Base-by-base conservation (phyloP, 2,113 vertebrate species). In the Sorex fumeus region DNA sequence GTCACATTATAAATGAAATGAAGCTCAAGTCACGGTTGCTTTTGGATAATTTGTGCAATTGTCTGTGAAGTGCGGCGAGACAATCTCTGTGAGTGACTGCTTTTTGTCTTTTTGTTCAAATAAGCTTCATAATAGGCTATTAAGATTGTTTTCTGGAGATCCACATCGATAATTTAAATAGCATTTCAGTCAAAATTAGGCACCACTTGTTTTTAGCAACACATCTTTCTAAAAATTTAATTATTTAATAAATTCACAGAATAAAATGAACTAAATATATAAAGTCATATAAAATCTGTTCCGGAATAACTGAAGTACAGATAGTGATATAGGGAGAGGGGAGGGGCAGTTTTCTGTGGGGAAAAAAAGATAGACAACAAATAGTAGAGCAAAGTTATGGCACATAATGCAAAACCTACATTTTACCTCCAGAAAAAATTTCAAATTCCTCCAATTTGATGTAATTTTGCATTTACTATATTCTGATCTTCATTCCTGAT, bases 21-120 rank as follows among this genome's bases (percentile, higher is more conserved):
- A 32, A 95, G 75, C 91, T 94, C 95, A 70, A 86, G 75, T 91
- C 85, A 93, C 16, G 13, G 77, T 95, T 96, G 82, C 86, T 96
- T 97, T 97, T 92, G 96, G 94, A 94, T 96, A 97, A 97, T 96
- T 87, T 96, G 96, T 91, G 94, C 94, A 98, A 96, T 97, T 97
- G 95, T 91, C 95, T 97, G 94, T 97, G 95, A 98, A 98, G 92
- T 97, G 67, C 85, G 92, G 30, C 87, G 85, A 94, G 88, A 95
- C 96, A 94, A 95, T 97, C 96, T 95, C 85, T 95, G n/a, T 81
- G 87, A 95, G 81, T 66, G 85, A 88, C 90, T 93, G 9, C n/a
- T 47, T 96, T 97, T 94, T 94, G 80, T 92, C 85, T 89, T 96
- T 96, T 81, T 84, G 90, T 97, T 97, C 93, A 97, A 95, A 84